A percentile compares a stretch with the other conserved stretches of the same genome.
Evolutionary conservation across 2,113 vertebrate species (phyloP).

Genomic region (Syrmaticus mikado): DNA sequence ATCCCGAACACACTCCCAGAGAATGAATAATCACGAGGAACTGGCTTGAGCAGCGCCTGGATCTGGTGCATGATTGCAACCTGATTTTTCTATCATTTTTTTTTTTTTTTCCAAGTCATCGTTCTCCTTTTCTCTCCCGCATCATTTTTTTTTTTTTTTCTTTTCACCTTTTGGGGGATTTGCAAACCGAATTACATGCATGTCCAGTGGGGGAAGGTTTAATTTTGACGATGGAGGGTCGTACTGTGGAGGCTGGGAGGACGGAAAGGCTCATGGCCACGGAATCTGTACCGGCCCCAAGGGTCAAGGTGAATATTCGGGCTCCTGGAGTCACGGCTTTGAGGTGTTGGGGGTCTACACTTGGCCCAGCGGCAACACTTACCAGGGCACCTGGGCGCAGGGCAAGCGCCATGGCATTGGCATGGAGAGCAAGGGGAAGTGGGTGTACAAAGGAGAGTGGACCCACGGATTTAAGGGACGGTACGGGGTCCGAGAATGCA

Average conservation of each 20-base stretch:
- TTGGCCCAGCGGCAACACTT: constrained; percentile 99
- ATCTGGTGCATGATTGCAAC: constrained; percentile 53
- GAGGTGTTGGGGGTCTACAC: constrained; percentile 99
- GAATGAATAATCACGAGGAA: constrained; percentile 67
- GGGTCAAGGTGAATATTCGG: constrained; percentile 98
- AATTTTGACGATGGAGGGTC: constrained; percentile 99
- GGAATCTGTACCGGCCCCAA: constrained; percentile 99
- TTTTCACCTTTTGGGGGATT: constrained; percentile 78
- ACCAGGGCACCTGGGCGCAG: constrained; percentile 98
- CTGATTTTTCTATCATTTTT: constrained; percentile 4
- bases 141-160: not conserved
- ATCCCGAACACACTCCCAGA: constrained; percentile 59
- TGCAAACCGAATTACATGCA: constrained; percentile 91
- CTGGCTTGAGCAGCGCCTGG: constrained; percentile 56
- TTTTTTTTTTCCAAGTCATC: constrained; percentile 3
- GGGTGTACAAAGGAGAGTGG: constrained; percentile 99
- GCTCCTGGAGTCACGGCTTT: constrained; percentile 98
- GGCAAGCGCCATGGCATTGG: constrained; percentile 98
- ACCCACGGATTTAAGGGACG: constrained; percentile 99
- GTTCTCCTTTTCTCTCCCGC: not conserved
- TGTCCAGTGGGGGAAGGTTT: constrained; percentile 93
- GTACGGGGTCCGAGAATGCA: constrained; percentile 95
- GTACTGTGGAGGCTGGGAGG: constrained; percentile 99
- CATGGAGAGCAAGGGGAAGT: constrained; percentile 97
- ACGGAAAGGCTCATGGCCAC: constrained; percentile 99